phyloP scores from a whole-genome alignment of 2,888 invertebrate genomes.

The Eupithecia vulgata region DNA sequence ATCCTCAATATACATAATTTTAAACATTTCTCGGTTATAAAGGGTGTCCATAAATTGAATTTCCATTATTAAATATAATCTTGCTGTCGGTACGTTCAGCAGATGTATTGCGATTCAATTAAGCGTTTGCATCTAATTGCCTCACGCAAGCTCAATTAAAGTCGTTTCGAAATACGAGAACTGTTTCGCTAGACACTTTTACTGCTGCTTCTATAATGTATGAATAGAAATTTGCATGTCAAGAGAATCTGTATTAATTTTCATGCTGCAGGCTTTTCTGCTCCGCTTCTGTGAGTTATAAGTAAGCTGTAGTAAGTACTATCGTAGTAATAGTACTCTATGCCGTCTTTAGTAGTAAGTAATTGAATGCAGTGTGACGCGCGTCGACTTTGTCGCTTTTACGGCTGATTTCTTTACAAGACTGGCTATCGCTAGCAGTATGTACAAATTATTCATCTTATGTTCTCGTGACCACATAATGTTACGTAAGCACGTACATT shows the following conservation, averaged over 20 bases:
- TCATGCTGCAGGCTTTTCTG: background rate
- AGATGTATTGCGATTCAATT: conserved; percentile 56
- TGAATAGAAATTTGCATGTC: conserved; percentile 8
- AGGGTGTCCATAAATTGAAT: conserved; percentile 47
- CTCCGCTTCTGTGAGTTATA: background rate
- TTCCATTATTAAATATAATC: conserved; percentile 43
- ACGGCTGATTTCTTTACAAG: conserved; percentile 9
- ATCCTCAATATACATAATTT: conserved; percentile 45
- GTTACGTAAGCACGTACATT: conserved; percentile 64
- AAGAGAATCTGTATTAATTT: conserved; percentile 8
- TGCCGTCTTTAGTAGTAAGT: background rate
- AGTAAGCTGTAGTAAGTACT: background rate
- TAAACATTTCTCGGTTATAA: conserved; percentile 41
- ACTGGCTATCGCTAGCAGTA: conserved; percentile 35
- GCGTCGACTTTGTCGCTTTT: background rate
- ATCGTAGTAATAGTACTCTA: background rate
- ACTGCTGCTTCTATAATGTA: conserved; percentile 9
- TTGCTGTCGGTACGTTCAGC: conserved; percentile 35
- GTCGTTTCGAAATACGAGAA: conserved; percentile 22
- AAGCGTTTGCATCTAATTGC: conserved; percentile 48
- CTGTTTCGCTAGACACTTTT: conserved; percentile 19
- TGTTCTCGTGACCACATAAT: conserved; percentile 53
- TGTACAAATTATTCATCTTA: conserved; percentile 40
- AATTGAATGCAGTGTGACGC: background rate
- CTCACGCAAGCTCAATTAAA: conserved; percentile 37